Conservation (phyloP, 2,888 invertebrate genomes). For the Dryomyza anilis region DNA sequence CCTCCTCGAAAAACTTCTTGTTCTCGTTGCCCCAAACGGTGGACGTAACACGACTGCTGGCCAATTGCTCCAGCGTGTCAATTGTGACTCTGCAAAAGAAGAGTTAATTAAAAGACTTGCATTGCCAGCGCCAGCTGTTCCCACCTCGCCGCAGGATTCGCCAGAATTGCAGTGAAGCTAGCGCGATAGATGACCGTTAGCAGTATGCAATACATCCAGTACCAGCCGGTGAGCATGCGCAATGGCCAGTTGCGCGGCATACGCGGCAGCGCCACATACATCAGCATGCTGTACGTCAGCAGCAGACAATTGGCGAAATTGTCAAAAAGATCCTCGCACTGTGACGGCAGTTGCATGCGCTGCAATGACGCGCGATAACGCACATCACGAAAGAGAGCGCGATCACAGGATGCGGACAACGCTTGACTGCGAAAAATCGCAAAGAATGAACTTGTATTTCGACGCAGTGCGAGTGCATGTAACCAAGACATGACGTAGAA, state of each 20-base stretch:
- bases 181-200: slow-evolving; percentile 81
- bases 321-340: slow-evolving; percentile 68
- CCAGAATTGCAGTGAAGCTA: slow-evolving; percentile 83
- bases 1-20: slow-evolving; percentile 72
- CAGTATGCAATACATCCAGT: slow-evolving; percentile 83
- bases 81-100: slow-evolving; percentile 70
- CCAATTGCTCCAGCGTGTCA: slow-evolving; percentile 74
- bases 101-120: neutral
- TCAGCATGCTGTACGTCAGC: slow-evolving; percentile 81
- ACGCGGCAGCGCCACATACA: slow-evolving; percentile 78
- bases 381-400: slow-evolving; percentile 35
- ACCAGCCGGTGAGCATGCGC: slow-evolving; percentile 82
- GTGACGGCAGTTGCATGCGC: slow-evolving; percentile 30
- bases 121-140: slow-evolving; percentile 2
- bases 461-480: slow-evolving; percentile 43
- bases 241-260: slow-evolving; percentile 81
- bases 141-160: slow-evolving; percentile 75
- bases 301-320: slow-evolving; percentile 75
- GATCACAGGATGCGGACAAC: neutral
- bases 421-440: slow-evolving; percentile 2
- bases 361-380: slow-evolving; percentile 48
- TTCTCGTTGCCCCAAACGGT: slow-evolving; percentile 77
- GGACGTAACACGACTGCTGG: slow-evolving; percentile 69
- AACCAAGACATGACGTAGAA: slow-evolving; percentile 70
- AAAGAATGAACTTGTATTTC: neutral